Base-by-base conservation (phyloP, 2,113 vertebrate genomes). In the Spizaetus ornatus region DNA sequence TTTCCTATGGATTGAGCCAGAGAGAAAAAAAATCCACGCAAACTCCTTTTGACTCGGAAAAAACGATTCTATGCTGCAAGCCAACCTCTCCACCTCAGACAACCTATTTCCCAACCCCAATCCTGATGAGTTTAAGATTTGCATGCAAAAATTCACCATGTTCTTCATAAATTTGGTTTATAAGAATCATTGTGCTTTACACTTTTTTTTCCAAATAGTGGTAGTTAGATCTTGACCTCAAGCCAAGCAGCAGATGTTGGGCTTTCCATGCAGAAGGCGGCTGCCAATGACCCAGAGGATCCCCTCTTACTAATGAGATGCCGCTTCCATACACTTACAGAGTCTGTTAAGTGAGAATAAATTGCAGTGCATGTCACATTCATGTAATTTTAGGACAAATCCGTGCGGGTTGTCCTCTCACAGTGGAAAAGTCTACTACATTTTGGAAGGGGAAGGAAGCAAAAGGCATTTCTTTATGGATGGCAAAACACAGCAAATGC, bases 171-270 rank as follows among this genome's bases (percentile, higher is more conserved):
- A 65, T 79, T 55, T 53, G 21, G 25, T 95, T 96, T 81, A 62
- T 29, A 90, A 74, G 50, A 53, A 73, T 42, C 18, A 26, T 15
- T 76, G 47, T 69, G 32, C 16, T 90, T 90, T 61, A 43, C 6
- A n/a, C 20, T 25, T 85, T 21, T 36, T 38, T 69, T 58, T 52
- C 43, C 61, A 65, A 18, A 47, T 5, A 56, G 36, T 7, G 4
- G 58, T n/a, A 77, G 50, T 25, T 42, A 77, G 31, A 86, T 45
- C 13, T 88, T 66, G 87, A 94, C 87, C 53, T 88, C 66, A 88
- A 70, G 67, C 63, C 84, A 93, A 91, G 42, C 36, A 87, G 62
- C 70, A 96, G 90, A 88, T 79, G 48, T 90, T 93, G 77, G 74
- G 62, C 71, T 90, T 91, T 77, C 73, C 77, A 42, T 7, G 21